phyloP scores from a whole-genome alignment of 2,113 vertebrate genomes.

The Salvelinus fontinalis region DNA sequence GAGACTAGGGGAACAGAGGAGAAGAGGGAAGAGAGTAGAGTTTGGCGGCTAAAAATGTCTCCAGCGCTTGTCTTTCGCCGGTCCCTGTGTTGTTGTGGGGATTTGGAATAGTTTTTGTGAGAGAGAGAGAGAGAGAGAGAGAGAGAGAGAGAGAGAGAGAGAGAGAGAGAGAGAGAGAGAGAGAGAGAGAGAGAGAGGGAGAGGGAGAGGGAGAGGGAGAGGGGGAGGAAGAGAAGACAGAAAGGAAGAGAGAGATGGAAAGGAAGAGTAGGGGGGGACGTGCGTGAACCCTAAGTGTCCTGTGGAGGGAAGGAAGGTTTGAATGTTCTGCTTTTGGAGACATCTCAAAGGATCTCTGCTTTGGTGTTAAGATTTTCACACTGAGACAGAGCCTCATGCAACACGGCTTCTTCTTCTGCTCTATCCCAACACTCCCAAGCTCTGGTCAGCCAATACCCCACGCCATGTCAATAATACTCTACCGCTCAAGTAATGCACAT shows the following conservation, averaged over 20 bases:
- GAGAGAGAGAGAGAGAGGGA: background rate
- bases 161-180: conserved; percentile 28
- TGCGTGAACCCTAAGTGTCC: conserved; percentile 63
- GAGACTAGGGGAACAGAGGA: conserved; percentile 10
- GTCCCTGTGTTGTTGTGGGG: conserved; percentile 56
- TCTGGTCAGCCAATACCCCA: conserved; percentile 45
- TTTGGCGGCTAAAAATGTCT: conserved; percentile 44
- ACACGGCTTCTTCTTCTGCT: conserved; percentile 11
- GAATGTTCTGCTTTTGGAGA: conserved; percentile 62
- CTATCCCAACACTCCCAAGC: conserved; percentile 39
- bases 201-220: background rate
- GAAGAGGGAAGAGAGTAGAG: background rate
- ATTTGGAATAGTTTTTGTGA: conserved; percentile 39
- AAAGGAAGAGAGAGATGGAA: background rate
- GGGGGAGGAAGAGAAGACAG: background rate
- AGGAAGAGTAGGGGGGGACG: conserved; percentile 15
- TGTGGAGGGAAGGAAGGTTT: conserved; percentile 64
- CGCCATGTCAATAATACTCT: conserved; percentile 57
- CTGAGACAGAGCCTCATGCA: conserved; percentile 23
- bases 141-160: background rate
- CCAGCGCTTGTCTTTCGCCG: conserved; percentile 43
- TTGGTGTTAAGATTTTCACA: conserved; percentile 47
- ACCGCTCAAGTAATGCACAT: conserved; percentile 59
- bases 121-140: background rate
- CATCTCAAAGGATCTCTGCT: conserved; percentile 41